Percentiles rank a stretch among this genome's conserved stretches.
Evolutionary conservation across 2,888 invertebrate genomes (phyloP).

Genomic region (Gisinianus flammeolus): DNA sequence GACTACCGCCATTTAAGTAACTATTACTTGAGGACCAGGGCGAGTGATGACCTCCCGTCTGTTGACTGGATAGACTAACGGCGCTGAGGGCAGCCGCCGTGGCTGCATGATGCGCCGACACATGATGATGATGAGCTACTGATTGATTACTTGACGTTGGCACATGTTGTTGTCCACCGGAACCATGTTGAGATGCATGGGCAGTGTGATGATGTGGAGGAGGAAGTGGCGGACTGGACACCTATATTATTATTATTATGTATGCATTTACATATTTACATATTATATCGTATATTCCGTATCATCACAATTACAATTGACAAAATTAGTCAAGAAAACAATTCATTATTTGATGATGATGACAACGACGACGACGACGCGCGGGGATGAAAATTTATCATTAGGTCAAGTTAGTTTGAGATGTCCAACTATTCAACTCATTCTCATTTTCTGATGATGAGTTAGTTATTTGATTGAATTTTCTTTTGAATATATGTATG

Average conservation of each 20-base stretch:
- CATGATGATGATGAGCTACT: constrained; percentile 62
- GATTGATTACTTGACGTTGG: constrained; percentile 74
- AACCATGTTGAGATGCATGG: constrained; percentile 68
- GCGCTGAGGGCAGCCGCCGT: constrained; percentile 63
- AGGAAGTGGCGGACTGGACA: constrained; percentile 69
- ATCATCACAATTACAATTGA: background rate
- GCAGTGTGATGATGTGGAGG: constrained; percentile 62
- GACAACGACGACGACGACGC: too few species aligned
- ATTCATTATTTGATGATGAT: too few species aligned
- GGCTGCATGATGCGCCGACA: constrained; percentile 61
- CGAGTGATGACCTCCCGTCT: constrained; percentile 66
- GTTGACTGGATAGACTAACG: constrained; percentile 67
- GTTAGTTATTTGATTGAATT: too few species aligned
- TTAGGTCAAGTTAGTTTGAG: too few species aligned
- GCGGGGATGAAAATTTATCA: too few species aligned
- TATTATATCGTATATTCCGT: background rate
- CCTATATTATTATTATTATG: constrained; percentile 65
- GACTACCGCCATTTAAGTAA: constrained; percentile 59
- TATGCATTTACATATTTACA: too few species aligned
- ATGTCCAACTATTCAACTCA: too few species aligned
- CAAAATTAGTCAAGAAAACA: too few species aligned
- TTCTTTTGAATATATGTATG: too few species aligned
- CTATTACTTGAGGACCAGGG: constrained; percentile 61
- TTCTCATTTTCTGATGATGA: too few species aligned
- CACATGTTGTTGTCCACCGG: constrained; percentile 64